Percentiles rank a stretch among this genome's conserved stretches.
Evolutionary conservation across 1,140 invertebrate species (phyloP).

Genomic region (Pantala flavescens): DNA sequence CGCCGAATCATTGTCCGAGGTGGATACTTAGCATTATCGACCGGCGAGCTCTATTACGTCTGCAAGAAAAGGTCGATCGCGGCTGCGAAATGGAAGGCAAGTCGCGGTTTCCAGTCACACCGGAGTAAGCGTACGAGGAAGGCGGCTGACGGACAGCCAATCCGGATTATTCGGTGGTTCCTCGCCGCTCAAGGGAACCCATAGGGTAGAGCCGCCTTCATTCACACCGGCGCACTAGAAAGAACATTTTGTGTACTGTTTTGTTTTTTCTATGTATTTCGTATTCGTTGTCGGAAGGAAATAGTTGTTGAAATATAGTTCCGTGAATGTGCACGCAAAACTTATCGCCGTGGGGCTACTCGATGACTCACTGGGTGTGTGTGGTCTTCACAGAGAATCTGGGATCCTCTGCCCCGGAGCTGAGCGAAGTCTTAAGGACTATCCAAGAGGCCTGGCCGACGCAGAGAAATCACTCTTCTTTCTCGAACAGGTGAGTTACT

Average conservation of each 20-base stretch:
- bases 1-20: background rate
- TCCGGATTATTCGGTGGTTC: background rate
- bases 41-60: background rate
- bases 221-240: too few species aligned
- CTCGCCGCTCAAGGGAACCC: too few species aligned
- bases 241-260: too few species aligned
- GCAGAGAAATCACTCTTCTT: background rate
- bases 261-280: too few species aligned
- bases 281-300: background rate
- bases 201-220: too few species aligned
- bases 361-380: constrained; percentile 7
- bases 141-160: background rate
- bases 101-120: background rate
- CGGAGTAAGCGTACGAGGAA: background rate
- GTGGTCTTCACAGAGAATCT: background rate
- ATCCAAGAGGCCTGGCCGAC: background rate
- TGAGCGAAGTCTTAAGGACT: background rate
- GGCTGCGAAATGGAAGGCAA: background rate
- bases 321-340: background rate
- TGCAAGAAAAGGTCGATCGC: background rate
- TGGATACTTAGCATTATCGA: background rate
- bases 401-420: background rate
- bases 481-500: background rate
- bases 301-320: background rate
- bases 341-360: background rate